Evolutionary conservation across 2,888 invertebrate genomes (phyloP), one percentile per base, ranked within the genome.

Genomic region (Hyposoter didymator): DNA sequence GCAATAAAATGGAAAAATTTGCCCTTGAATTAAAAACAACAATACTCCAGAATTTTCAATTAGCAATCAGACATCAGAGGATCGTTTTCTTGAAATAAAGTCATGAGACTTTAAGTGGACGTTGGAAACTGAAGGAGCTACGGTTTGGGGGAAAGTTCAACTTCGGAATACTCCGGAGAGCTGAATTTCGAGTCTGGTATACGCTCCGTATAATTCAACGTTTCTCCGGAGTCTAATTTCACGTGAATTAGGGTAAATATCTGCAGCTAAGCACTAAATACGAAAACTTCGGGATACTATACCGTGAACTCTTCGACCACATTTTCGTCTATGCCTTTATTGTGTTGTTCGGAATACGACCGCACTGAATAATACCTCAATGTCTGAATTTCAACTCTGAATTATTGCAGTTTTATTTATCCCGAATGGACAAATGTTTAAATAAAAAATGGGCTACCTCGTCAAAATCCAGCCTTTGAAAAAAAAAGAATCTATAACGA

Each of bases 181-280:
- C 28, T 43, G 72, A 67, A 70, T 78, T 62, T 66, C 75, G 49
- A 59, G 84, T 32, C 49, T 45, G 39, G 19, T 35, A 69, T 66
- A 62, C 76, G 72, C 70, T 59, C 66, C 66, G 84, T 84, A 76
- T 84, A 76, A 83, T 86, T 86, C 83, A 87, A 62, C 80, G 80
- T 83, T 82, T 73, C 84, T 84, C 83, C 49, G 28, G 84, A 84
- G 78, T 83, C 75, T 87, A 87, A 85, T 85, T 82, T 85, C 76
- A 75, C 84, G 82, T 87, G 84, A 87, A 88, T 85, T 87, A 87
- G 78, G 79, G 84, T 84, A 87, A 87, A 88, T 85, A 88, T 85
- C 84, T 59, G 85, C 59, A 78, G 87, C 82, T 87, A 82, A 87
- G 85, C 85, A 78, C 55, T 32, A 80, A 80, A 86, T 83, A 83